Percentiles rank a stretch among this genome's conserved stretches.
Conservation (phyloP, 2,888 invertebrate genomes). For the Polydesmus complanatus region DNA sequence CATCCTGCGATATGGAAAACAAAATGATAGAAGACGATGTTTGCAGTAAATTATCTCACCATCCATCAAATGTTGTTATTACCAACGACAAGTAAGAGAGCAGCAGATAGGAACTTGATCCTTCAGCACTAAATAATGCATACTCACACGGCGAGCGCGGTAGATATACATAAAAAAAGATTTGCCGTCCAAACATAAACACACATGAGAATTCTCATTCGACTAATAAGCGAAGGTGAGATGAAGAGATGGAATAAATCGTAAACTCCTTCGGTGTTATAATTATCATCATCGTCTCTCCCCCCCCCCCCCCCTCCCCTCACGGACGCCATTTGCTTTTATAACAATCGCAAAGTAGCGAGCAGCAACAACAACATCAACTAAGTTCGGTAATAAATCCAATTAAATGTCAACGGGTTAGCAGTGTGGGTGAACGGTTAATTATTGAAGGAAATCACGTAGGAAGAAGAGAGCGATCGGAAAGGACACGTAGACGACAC, state of each 20-base stretch:
- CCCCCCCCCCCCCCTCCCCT: no score
- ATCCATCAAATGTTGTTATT: neutral
- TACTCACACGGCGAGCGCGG: neutral
- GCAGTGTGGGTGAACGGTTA: neutral
- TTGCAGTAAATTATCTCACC: neutral
- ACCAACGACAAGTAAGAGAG: neutral
- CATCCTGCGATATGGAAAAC: no score
- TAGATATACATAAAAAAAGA: neutral
- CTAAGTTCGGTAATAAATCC: neutral
- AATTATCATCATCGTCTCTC: neutral
- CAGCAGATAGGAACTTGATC: neutral
- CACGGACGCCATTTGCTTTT: neutral
- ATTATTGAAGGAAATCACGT: neutral
- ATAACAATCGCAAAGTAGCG: neutral
- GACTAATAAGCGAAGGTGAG: neutral
- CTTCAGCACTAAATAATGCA: neutral
- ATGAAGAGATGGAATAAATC: neutral
- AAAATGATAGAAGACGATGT: neutral
- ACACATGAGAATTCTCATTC: neutral
- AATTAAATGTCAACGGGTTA: neutral
- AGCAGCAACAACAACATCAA: neutral
- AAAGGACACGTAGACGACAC: neutral
- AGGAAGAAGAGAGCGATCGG: neutral
- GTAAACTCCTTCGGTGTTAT: neutral
- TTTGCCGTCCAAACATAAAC: neutral